These are phyloP conservation scores for Spodoptera picta DNA, from an alignment of 2,888 invertebrate species.

Conservation along the genomic window DNA sequence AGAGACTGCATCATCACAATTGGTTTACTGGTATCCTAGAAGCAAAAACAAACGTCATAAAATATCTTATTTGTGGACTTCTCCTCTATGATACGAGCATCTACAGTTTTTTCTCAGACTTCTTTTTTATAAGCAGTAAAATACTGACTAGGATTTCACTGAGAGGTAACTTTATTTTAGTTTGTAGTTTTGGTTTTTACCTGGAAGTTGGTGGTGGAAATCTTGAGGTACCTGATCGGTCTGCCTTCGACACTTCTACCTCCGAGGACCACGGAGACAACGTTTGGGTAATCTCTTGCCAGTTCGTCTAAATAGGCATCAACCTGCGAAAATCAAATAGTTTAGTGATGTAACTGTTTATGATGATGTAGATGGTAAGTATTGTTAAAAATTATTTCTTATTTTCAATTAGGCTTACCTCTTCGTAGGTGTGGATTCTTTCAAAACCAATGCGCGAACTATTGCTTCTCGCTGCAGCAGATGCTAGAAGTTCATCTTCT, in stretches of 20 bases:
- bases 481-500: slow-evolving; percentile 68
- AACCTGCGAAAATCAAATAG: slow-evolving; percentile 63
- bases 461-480: slow-evolving; percentile 60
- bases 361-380: no score
- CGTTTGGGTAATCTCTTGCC: slow-evolving; percentile 66
- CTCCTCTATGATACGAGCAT: no score
- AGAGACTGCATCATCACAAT: slow-evolving; percentile 89
- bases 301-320: slow-evolving; percentile 73
- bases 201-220: slow-evolving; percentile 86
- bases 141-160: no score
- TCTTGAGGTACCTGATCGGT: slow-evolving; percentile 87
- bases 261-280: slow-evolving; percentile 73
- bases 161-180: no score
- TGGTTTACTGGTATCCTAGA: slow-evolving; percentile 82
- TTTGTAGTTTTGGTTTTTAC: slow-evolving; percentile 49
- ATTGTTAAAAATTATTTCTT: no score
- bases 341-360: no score
- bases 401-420: slow-evolving; percentile 58
- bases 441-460: slow-evolving; percentile 64
- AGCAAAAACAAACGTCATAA: neutral
- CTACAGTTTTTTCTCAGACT: no score
- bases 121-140: no score
- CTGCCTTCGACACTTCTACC: slow-evolving; percentile 89
- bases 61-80: no score
- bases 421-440: slow-evolving; percentile 68